Conservation (phyloP, 2,888 invertebrate species). For the Cantharis rustica region DNA sequence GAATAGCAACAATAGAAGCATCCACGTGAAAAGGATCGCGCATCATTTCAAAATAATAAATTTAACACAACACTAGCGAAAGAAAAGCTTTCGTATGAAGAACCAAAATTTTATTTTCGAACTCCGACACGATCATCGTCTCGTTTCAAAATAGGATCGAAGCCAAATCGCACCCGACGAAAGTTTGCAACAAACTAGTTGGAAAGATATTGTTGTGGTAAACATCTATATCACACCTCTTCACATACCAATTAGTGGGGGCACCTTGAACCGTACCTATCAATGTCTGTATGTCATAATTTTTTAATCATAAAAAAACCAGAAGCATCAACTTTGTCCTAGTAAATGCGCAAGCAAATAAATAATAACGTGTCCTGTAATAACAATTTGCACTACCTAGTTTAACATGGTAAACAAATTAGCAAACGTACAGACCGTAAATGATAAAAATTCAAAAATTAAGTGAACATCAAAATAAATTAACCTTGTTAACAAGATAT, state of each 20-base stretch:
- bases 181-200: constrained; percentile 19
- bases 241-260: constrained; percentile 25
- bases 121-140: background rate
- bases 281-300: constrained; percentile 17
- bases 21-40: constrained; percentile 43
- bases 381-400: background rate
- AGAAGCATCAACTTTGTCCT: background rate
- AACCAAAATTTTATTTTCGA: background rate
- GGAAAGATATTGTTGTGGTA: constrained; percentile 15
- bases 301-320: background rate
- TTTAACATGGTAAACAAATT: background rate
- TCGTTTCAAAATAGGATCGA: background rate
- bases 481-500: constrained; percentile 27
- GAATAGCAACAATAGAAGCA: constrained; percentile 55
- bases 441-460: background rate
- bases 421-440: background rate
- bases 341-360: background rate
- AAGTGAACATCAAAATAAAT: constrained; percentile 5
- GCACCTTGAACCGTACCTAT: constrained; percentile 27
- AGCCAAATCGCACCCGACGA: background rate
- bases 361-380: background rate
- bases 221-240: constrained; percentile 29
- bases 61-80: background rate
- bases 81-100: background rate
- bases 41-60: constrained; percentile 34